Conservation (phyloP, 2,113 vertebrate species). For the Scopus umbretta region DNA sequence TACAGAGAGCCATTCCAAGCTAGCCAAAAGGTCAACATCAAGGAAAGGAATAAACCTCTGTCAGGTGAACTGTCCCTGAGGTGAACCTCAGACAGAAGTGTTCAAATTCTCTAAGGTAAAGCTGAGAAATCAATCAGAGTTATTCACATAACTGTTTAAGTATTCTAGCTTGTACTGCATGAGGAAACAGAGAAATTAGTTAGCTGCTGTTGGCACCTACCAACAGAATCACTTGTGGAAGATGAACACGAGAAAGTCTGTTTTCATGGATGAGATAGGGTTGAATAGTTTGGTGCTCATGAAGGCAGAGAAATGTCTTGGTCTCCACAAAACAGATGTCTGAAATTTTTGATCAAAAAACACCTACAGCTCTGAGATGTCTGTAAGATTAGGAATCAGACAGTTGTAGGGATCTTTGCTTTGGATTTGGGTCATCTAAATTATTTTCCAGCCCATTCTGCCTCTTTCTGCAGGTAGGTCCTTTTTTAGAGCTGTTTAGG, state of each 20-base stretch:
- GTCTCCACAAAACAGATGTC: neutral
- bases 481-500: neutral
- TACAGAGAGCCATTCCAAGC: neutral
- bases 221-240: neutral
- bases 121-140: neutral
- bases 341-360: neutral
- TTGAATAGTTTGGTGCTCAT: neutral
- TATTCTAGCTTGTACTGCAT: neutral
- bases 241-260: neutral
- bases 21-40: neutral
- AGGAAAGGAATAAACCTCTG: neutral
- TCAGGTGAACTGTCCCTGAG: neutral
- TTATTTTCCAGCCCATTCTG: neutral
- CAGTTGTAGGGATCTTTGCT: neutral
- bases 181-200: neutral
- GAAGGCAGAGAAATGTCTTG: neutral
- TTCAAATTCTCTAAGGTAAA: neutral
- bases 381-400: neutral
- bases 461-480: neutral
- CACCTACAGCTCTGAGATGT: neutral
- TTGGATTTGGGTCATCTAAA: neutral
- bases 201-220: neutral
- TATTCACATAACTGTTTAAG: neutral
- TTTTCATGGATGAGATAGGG: neutral
- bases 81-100: neutral